These are phyloP conservation scores for Drosophila malerkotliana DNA, from an alignment of 1,140 invertebrate species.

Conservation along the genomic window DNA sequence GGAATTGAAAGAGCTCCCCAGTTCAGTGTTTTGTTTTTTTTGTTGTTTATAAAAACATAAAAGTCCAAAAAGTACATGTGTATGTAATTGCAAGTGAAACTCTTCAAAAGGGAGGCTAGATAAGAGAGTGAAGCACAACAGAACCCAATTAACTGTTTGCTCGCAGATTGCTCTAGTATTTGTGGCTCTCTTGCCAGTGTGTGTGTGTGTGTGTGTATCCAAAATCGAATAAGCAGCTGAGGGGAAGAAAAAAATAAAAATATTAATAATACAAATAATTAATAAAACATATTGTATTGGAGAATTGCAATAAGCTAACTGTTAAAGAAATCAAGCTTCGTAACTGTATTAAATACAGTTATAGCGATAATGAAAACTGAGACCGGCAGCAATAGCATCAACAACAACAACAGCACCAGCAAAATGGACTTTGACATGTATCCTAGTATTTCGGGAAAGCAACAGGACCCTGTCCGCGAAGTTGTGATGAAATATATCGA, in stretches of 20 bases:
- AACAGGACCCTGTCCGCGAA: constrained; percentile 87
- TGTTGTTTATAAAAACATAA: constrained; percentile 34
- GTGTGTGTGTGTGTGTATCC: constrained; percentile 30
- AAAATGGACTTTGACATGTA: constrained; percentile 86
- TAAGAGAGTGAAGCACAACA: constrained; percentile 6
- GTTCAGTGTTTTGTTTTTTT: constrained; percentile 55
- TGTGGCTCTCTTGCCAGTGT: constrained; percentile 1
- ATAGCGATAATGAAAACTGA: constrained; percentile 75
- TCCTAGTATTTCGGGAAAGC: constrained; percentile 87
- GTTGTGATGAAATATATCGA: constrained; percentile 88
- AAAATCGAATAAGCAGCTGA: constrained; percentile 9
- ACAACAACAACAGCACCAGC: constrained; percentile 32
- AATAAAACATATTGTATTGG: constrained; percentile 31
- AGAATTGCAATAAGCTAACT: constrained; percentile 9
- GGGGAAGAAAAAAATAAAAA: constrained; percentile 16
- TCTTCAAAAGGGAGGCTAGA: constrained; percentile 31
- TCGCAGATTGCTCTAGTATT: background rate
- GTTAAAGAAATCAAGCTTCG: constrained; percentile 6
- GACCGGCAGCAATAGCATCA: constrained; percentile 54
- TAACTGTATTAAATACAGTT: constrained; percentile 12
- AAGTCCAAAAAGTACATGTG: constrained; percentile 36
- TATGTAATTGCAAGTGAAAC: constrained; percentile 56
- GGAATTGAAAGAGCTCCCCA: constrained; percentile 52
- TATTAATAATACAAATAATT: constrained; percentile 17
- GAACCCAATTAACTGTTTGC: constrained; percentile 39